These are phyloP conservation scores for Gnatocerus cornutus DNA, from an alignment of 2,888 invertebrate species.

Conservation along the genomic window DNA sequence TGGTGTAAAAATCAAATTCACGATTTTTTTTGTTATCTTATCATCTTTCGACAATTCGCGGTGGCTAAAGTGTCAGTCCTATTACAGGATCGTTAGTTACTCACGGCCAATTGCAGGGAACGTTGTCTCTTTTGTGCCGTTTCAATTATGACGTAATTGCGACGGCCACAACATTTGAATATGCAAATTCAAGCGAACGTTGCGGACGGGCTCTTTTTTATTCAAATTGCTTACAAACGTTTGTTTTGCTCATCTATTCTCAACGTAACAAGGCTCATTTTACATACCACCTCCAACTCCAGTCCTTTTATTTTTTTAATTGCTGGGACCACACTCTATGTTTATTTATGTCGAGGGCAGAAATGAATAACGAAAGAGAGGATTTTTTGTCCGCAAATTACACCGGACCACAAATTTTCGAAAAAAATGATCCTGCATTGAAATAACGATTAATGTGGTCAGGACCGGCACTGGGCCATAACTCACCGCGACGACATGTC, in stretches of 20 bases:
- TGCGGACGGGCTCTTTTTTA: constrained; percentile 62
- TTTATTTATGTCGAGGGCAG: constrained; percentile 24
- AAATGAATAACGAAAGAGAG: constrained; percentile 8
- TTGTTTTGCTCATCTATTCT: constrained; percentile 64
- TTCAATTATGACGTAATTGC: constrained; percentile 70
- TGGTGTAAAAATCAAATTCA: no score
- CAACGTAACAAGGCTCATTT: constrained; percentile 36
- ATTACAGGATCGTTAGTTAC: constrained; percentile 61
- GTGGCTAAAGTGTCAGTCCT: constrained; percentile 55
- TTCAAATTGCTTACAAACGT: constrained; percentile 66
- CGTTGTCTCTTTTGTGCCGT: constrained; percentile 66
- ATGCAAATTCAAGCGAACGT: constrained; percentile 65
- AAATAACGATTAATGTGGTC: no score
- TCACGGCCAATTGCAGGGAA: constrained; percentile 63
- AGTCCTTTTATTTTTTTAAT: constrained; percentile 52
- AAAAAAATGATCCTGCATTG: no score
- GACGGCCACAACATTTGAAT: constrained; percentile 69
- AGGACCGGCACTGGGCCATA: no score
- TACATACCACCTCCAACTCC: constrained; percentile 43
- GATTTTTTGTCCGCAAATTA: no score
- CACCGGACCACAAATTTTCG: no score
- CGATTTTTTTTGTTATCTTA: not conserved
- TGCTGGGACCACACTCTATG: constrained; percentile 42
- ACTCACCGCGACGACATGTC: no score
- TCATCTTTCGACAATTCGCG: constrained; percentile 4